A percentile compares a stretch with the other conserved stretches of the same genome.
Conservation (phyloP, 2,888 invertebrate genomes). For the Ophion ventricosus region DNA sequence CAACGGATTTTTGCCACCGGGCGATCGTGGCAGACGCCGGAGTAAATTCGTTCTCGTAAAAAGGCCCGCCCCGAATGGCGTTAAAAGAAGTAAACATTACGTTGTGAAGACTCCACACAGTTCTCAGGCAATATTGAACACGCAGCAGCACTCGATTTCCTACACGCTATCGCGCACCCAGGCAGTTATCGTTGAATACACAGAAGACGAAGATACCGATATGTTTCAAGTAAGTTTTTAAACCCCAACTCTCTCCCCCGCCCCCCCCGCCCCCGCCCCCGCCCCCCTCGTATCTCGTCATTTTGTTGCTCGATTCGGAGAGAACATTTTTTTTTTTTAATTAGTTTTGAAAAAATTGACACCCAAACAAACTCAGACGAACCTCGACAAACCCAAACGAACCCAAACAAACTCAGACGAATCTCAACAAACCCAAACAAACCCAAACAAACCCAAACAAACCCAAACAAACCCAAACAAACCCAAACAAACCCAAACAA, state of each 20-base stretch:
- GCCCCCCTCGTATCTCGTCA: too few species aligned
- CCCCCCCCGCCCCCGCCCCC: not conserved
- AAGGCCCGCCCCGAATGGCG: constrained; percentile 94
- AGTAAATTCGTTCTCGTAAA: constrained; percentile 97
- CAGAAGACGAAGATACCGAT: constrained; percentile 97
- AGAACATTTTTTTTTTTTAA: too few species aligned
- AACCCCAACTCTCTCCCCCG: not conserved
- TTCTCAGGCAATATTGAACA: constrained; percentile 97
- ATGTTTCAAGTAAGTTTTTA: constrained; percentile 98
- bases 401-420: too few species aligned
- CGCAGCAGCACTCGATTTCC: constrained; percentile 97
- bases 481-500: too few species aligned
- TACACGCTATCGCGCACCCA: constrained; percentile 98
- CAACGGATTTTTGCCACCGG: constrained; percentile 96
- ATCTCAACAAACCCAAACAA: too few species aligned
- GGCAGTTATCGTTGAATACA: constrained; percentile 99
- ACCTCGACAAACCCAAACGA: too few species aligned
- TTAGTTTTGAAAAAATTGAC: too few species aligned
- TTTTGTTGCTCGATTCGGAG: too few species aligned
- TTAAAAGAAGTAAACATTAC: constrained; percentile 97
- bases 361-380: too few species aligned
- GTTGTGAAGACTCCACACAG: constrained; percentile 98
- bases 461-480: too few species aligned
- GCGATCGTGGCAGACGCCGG: constrained; percentile 95
- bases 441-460: too few species aligned